Evolutionary conservation across 2,888 invertebrate species (phyloP).

Genomic region (Myathropa florea): DNA sequence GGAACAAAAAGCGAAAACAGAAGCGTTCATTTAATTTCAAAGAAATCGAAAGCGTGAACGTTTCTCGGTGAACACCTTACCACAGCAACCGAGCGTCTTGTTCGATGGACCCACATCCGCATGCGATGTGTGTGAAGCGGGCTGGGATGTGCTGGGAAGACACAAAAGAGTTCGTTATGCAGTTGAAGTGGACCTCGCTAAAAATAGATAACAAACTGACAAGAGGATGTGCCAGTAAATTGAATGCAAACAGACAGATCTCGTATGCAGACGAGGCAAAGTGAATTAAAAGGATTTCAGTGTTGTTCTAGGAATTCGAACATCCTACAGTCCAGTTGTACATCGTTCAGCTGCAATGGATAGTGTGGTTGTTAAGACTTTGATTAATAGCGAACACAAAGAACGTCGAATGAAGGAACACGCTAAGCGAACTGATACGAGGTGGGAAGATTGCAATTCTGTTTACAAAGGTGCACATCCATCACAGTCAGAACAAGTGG

Average conservation of each 20-base stretch:
- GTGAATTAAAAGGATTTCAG: background rate
- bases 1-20: slow-evolving; percentile 2
- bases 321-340: background rate
- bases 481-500: background rate
- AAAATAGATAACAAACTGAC: background rate
- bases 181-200: background rate
- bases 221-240: background rate
- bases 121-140: background rate
- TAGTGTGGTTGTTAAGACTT: background rate
- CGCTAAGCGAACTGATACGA: background rate
- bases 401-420: background rate
- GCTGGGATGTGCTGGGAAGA: background rate
- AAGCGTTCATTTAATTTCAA: background rate
- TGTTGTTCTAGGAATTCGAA: background rate
- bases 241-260: background rate
- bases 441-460: background rate
- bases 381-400: background rate
- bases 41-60: slow-evolving; percentile 44
- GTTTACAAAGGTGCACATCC: background rate
- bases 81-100: background rate
- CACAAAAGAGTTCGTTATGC: background rate
- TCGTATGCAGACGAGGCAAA: background rate
- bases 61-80: background rate
- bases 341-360: background rate
- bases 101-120: background rate